Percentiles rank a stretch among this genome's conserved stretches.
These are phyloP conservation scores for Drosophila busckii DNA, from an alignment of 1,140 invertebrate species.

Conservation along the genomic window DNA sequence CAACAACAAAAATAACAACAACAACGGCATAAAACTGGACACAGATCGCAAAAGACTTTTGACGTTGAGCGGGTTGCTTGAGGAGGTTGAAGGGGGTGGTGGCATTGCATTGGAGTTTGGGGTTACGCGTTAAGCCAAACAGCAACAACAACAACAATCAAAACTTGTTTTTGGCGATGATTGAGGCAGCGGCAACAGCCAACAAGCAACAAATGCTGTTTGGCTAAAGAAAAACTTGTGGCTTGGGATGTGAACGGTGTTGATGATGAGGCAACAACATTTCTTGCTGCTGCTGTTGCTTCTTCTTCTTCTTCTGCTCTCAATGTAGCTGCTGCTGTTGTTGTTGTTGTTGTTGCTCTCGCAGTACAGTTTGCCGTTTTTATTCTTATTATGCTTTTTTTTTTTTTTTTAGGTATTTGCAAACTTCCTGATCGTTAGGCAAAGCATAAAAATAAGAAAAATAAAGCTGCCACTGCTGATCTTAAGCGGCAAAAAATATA, in stretches of 20 bases:
- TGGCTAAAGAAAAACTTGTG: conserved; percentile 13
- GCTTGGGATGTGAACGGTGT: too few species aligned
- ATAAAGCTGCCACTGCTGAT: too few species aligned
- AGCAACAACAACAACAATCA: conserved; percentile 19
- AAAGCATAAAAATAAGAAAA: not conserved
- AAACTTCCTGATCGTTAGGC: not conserved
- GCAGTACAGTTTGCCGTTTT: conserved; percentile 50
- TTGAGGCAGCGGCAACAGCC: conserved; percentile 26
- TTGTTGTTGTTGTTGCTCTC: conserved; percentile 9
- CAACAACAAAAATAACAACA: too few species aligned
- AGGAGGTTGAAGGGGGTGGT: not conserved
- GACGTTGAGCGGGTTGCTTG: not conserved
- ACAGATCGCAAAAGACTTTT: not conserved
- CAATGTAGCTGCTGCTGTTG: not conserved
- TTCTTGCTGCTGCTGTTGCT: conserved; percentile 2
- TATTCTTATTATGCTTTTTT: too few species aligned
- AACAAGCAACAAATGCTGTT: too few species aligned
- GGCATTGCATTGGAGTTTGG: conserved; percentile 29
- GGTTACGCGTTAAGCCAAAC: conserved; percentile 33
- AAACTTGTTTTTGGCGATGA: conserved; percentile 48
- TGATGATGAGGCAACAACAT: conserved; percentile 16
- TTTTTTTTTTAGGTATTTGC: too few species aligned
- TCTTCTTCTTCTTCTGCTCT: not conserved
- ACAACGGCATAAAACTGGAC: conserved; percentile 30
- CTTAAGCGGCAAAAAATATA: too few species aligned